Conservation (phyloP, 2,797 vertebrate genomes). For the Falco cherrug region DNA sequence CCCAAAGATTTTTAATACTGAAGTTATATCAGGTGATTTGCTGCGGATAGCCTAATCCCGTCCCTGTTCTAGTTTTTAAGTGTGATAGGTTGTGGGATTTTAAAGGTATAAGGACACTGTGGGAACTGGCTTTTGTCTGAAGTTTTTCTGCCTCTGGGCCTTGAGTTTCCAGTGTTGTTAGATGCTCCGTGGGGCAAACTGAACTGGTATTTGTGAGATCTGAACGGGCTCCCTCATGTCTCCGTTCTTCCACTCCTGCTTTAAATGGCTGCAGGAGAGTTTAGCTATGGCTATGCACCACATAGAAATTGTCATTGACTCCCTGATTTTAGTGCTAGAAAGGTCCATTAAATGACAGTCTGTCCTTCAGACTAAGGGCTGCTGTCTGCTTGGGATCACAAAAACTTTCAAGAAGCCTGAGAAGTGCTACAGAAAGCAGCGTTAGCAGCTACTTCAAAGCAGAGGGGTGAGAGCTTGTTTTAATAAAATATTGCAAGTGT, state of each 20-base stretch:
- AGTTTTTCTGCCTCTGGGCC: conserved; percentile 6
- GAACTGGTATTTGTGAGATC: neutral
- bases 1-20: neutral
- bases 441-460: neutral
- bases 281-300: neutral
- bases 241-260: neutral
- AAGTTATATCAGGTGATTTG: neutral
- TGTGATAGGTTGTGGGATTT: neutral
- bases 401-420: neutral
- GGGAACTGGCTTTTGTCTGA: conserved; percentile 16
- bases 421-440: neutral
- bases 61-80: neutral
- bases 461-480: neutral
- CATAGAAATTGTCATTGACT: neutral
- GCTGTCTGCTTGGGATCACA: neutral
- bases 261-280: neutral
- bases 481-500: neutral
- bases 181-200: neutral
- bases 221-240: neutral
- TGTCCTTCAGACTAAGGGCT: neutral
- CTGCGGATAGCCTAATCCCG: neutral
- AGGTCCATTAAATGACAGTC: neutral
- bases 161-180: neutral
- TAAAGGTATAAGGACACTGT: neutral
- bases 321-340: neutral